Evolutionary conservation across 2,113 vertebrate genomes (phyloP), one percentile per base, ranked within the genome.

Genomic region (Bungarus multicinctus): DNA sequence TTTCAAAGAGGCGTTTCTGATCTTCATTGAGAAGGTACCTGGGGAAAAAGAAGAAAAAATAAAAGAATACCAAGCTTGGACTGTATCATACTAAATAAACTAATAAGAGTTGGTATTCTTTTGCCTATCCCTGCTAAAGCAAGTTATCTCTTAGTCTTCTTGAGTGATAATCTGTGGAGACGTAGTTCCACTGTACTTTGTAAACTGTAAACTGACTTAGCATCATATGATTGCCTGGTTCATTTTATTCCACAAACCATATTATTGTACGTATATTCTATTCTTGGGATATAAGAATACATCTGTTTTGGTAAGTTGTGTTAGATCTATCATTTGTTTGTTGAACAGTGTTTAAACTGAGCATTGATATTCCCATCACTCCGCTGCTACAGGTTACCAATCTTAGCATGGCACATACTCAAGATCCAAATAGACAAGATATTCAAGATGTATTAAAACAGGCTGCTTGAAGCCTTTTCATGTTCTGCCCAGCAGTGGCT

Each of bases 1-100:
- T 97, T 92, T 98, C 98, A 90, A 99, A 99, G 88, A 98, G 88
- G 0, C 91, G 94, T 95, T 97, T 98, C 96, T 99, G 98, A 58
- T 95, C 95, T 9, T 97, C 53, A 0, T 96, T 97, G 74, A 99
- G 98, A 92, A 98, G 89, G 86, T 94, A 94, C 96, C 98, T 99
- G 97, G 8, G 89, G 16, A 45, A 69, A 60, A n/a, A 47, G 10
- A 12, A 9, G 25, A 60, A 60, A 60, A 60, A 25, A 60, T 60
- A 50, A 92, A 89, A 60, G 14, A 53, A 3, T 57, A 27, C 86
- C 45, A 90, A 9, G 1, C 8, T 58, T 6, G 10, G n/a, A 74
- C 3, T 54, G 14, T 16, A 43, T 39, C 53, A 57, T 45, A 12
- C 18, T 43, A 22, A 81, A 43, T 39, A 25, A 43, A 54, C 20